Evolutionary conservation across 2,888 invertebrate genomes (phyloP).

Genomic region (Amorpha juglandis): DNA sequence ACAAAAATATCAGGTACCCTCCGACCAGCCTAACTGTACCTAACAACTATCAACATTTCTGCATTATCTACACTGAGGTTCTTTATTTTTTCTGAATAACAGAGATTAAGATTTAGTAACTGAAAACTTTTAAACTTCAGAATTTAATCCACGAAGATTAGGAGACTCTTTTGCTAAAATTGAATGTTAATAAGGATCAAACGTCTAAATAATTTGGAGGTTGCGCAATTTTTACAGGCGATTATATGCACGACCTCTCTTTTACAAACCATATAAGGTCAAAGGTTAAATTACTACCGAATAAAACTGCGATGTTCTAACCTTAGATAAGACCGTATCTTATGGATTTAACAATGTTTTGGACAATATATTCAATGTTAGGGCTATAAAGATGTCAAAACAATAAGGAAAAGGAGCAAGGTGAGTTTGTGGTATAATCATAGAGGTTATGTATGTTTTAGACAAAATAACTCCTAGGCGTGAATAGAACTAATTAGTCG

Average conservation of each 20-base stretch:
- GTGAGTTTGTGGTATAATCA: too few species aligned
- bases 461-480: too few species aligned
- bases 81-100: too few species aligned
- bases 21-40: too few species aligned
- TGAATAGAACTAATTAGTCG: too few species aligned
- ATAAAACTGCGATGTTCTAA: background rate
- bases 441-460: background rate
- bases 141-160: too few species aligned
- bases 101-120: too few species aligned
- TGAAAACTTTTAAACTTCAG: too few species aligned
- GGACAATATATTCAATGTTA: conserved; percentile 1
- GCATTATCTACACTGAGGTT: too few species aligned
- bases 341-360: background rate
- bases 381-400: background rate
- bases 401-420: conserved; percentile 3
- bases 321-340: conserved; percentile 1
- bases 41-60: too few species aligned
- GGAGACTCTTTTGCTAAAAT: background rate
- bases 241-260: background rate
- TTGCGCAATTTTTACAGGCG: too few species aligned
- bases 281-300: conserved; percentile 5
- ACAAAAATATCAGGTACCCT: too few species aligned
- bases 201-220: background rate
- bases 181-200: background rate
- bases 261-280: background rate